Evolutionary conservation across 2,888 invertebrate genomes (phyloP), one percentile per base, ranked within the genome.

Genomic region (Globia sparganii): DNA sequence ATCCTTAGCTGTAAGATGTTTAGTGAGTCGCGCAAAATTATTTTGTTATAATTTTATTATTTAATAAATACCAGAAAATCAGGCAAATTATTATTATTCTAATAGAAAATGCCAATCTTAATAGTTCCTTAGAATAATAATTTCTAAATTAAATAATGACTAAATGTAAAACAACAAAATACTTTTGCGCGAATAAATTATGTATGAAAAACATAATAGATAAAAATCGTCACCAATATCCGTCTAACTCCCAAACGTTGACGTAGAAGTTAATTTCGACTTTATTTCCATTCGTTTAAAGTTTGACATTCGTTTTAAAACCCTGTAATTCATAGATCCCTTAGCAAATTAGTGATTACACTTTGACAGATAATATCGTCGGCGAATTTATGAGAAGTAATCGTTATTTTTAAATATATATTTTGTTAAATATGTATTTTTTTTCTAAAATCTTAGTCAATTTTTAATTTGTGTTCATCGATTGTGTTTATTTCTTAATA

Each of bases 251-350:
- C 91, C 88, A 81, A 87, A 83, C 73, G 83, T 85, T 85, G 84
- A 77, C 61, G 81, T 84, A 84, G 78, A 75, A 75, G 34, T 86
- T 83, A 74, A 81, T 84, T 87, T 91, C 85, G 81, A 85, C 81
- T 78, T 86, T 84, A 81, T 91, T 86, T 87, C 83, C 79, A 80
- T 84, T 87, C 77, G 37, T 78, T 78, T 88, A 87, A 87, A 81
- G 72, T 84, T 89, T 61, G 77, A 86, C 75, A 71, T 90, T 90
- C 76, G 69, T 90, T 91, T 91, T 40, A 92, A 95, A 92, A 92
- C 96, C 96, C 96, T 96, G 96, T 94, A 95, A 91, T 90, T 86
- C 91, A 94, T 96, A 95, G 94, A 92, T 90, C 96, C 96, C 95
- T 94, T 96, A 96, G 96, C 95, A 91, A 94, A 91, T 94, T 96